phyloP scores from a whole-genome alignment of 2,888 invertebrate species.

The Eupsilia transversa region DNA sequence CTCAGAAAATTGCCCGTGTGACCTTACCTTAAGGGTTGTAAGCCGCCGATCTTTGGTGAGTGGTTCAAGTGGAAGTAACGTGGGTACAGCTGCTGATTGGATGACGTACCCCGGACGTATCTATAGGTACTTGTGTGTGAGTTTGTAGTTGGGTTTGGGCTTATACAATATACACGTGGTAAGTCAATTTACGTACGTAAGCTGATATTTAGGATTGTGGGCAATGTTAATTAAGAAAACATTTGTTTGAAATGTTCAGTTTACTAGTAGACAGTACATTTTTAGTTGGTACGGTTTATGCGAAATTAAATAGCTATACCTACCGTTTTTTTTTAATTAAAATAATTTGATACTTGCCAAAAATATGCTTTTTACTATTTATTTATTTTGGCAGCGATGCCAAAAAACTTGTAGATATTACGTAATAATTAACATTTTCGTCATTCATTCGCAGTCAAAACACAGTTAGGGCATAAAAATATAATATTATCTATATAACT shows the following conservation, averaged over 20 bases:
- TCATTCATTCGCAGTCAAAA: too few species aligned
- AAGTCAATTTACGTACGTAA: constrained; percentile 23
- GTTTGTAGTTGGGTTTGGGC: not conserved
- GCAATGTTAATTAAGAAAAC: not conserved
- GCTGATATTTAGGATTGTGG: not conserved
- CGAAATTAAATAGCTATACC: too few species aligned
- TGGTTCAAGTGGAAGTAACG: constrained; percentile 45
- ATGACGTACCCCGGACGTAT: constrained; percentile 24
- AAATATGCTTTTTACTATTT: not conserved
- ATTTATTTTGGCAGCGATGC: too few species aligned
- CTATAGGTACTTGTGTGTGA: not conserved
- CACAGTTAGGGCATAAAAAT: too few species aligned
- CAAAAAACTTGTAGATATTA: too few species aligned
- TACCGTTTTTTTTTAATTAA: not conserved
- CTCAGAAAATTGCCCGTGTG: not conserved
- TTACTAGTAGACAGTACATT: too few species aligned
- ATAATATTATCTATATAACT: too few species aligned
- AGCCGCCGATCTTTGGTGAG: constrained; percentile 45
- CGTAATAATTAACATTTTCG: not conserved
- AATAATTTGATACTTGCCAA: too few species aligned
- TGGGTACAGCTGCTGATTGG: constrained; percentile 47
- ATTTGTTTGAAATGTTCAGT: not conserved
- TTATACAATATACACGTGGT: not conserved
- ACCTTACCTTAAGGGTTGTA: constrained; percentile 10
- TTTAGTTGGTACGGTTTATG: not conserved